Base-by-base conservation (phyloP, 2,797 vertebrate species). In the Periparus ater region DNA sequence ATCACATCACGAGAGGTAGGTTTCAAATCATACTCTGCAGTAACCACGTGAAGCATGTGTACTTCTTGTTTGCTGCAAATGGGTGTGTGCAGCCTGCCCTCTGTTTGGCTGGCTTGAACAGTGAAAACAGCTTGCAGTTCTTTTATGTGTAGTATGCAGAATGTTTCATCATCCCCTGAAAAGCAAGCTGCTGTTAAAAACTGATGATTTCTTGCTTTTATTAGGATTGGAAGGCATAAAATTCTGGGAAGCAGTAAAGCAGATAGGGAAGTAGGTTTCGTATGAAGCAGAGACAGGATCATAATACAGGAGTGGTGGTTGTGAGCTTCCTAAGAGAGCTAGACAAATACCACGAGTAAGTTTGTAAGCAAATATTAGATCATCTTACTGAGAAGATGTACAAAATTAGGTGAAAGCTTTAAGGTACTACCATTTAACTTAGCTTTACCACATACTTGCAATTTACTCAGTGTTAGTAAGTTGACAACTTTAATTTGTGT, bases 381-480 rank as follows among this genome's bases (percentile, higher is more conserved):
- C 23, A 22, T 72, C 47, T 84, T 65, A 70, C 54, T 71, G 71
- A 78, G 50, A 74, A 82, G 76, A 77, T 72, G 38, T 53, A 15
- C 91, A 86, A 91, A 94, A 84, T 19, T 73, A 94, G 47, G 51
- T 92, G 76, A 84, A 87, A 75, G 74, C 44, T 85, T 70, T 74
- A 88, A 76, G 65, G 60, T 95, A 57, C 65, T 71, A 16, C 9
- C 0, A 0, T 68, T 29, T 71, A 79, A 71, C 29, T 74, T 80
- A 84, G 40, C 67, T 90, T 79, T 88, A 71, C 79, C 42, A 78
- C 82, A 91, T 90, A 67, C 63, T 85, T 95, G 93, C 38, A 85
- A 44, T 14, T 76, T 80, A n/a, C 42, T 72, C 73, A 74, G 38
- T 38, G 38, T 38, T 38, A 38, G 38, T 38, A 38, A 38, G 38